These are phyloP conservation scores for Psilopogon haemacephalus DNA, from an alignment of 2,113 vertebrate species.

Conservation along the genomic window DNA sequence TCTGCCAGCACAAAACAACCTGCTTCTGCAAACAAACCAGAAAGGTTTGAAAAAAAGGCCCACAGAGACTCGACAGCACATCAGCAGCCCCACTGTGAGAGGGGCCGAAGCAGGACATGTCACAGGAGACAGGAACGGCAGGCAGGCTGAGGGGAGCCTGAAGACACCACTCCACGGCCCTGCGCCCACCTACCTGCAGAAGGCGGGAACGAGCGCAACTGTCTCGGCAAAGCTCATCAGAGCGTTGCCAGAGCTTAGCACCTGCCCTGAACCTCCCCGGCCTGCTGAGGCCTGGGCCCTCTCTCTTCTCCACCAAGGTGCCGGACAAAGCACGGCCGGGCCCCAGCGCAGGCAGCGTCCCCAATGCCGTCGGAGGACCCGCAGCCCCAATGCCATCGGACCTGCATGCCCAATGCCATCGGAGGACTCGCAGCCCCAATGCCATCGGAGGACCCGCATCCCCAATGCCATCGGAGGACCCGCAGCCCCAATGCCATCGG, in stretches of 20 bases:
- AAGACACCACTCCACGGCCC: neutral
- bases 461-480: no score
- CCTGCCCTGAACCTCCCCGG: no score
- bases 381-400: no score
- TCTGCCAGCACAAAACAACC: neutral
- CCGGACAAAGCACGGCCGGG: neutral
- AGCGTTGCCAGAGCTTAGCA: fast-evolving
- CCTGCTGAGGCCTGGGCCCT: neutral
- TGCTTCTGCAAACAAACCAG: no score
- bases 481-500: no score
- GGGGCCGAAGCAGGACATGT: neutral
- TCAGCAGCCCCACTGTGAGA: neutral
- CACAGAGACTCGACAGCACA: fast-evolving
- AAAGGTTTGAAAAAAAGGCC: fast-evolving
- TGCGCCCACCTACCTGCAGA: fast-evolving
- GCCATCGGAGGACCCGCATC: no score
- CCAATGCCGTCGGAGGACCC: no score
- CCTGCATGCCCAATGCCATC: no score
- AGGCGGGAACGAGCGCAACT: fast-evolving
- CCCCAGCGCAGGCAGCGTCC: neutral
- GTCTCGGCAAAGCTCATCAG: fast-evolving
- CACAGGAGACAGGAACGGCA: neutral
- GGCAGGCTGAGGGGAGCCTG: neutral
- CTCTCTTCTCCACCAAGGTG: neutral
- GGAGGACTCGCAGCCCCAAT: no score